Base-by-base conservation (phyloP, 2,888 invertebrate genomes). In the Erpobdella octoculata region DNA sequence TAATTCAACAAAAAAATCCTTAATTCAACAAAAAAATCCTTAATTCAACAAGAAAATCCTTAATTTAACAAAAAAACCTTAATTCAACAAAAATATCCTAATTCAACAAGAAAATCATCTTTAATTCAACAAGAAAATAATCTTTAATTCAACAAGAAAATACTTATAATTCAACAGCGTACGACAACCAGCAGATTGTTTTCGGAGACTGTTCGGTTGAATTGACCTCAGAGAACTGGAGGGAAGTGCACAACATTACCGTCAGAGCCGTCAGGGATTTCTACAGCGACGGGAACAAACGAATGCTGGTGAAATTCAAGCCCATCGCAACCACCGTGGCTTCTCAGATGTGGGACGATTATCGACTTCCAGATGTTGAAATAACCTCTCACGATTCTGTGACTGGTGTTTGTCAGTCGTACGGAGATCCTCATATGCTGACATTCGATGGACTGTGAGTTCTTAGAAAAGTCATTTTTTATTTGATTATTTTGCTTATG, bases 151-250 rank as follows among this genome's bases (percentile, higher is more conserved):
- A n/a, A n/a, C n/a, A n/a, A n/a, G n/a, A n/a, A n/a, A n/a, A n/a
- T n/a, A n/a, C n/a, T n/a, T n/a, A n/a, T n/a, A n/a, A n/a, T 35
- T 62, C 9, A 8, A 28, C 25, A 31, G 25, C 15, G 12, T 28
- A 36, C 18, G 61, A 59, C 15, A 33, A 59, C 28, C 75, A 65
- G 18, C 73, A 67, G 73, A 76, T 66, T 71, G 78, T 70, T 72
- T 75, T 73, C 64, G 74, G 67, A 74, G 78, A 66, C 75, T 75
- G 74, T 70, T 71, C 46, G 72, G 75, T 76, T 73, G 76, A 66
- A 35, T 62, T 76, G 35, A 75, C 73, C 9, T 71, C 76, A 6
- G 21, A 53, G 0, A 76, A 74, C 66, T 76, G 76, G 76, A 36
- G 46, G 8, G 36, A 76, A 41, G 66, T 68, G 12, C 75, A 76